phyloP scores from a whole-genome alignment of 1,140 invertebrate species.

The Sarcophaga bullata region DNA sequence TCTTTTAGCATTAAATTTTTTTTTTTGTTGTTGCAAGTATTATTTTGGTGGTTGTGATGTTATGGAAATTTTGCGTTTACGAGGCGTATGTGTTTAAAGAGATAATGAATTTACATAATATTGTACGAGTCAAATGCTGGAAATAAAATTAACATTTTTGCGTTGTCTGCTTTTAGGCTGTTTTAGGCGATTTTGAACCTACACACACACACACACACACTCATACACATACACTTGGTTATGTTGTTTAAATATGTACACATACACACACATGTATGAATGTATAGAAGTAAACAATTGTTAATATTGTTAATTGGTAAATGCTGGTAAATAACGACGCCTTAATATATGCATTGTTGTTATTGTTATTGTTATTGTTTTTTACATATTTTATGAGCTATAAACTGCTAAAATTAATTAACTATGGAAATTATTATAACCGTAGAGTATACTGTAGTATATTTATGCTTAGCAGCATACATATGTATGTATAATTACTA shows the following conservation, averaged over 20 bases:
- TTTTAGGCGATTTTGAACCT: neutral
- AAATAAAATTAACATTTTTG: conserved; percentile 38
- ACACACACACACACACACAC: neutral
- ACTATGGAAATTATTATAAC: conserved; percentile 28
- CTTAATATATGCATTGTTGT: neutral
- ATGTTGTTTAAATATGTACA: neutral
- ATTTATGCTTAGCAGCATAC: neutral
- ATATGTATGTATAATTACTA: neutral
- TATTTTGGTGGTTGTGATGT: neutral
- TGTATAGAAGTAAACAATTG: neutral
- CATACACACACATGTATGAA: conserved; percentile 13
- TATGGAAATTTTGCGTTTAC: conserved; percentile 27
- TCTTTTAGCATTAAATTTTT: neutral
- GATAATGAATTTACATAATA: conserved; percentile 40
- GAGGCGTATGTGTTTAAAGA: conserved; percentile 2
- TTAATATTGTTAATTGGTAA: conserved; percentile 38
- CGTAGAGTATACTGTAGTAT: neutral
- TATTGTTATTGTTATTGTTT: neutral
- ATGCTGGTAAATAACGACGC: conserved; percentile 35
- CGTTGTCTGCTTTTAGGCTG: conserved; percentile 45
- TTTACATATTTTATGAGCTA: neutral
- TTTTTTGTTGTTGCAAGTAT: neutral
- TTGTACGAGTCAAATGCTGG: no score
- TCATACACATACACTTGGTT: neutral
- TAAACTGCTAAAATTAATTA: conserved; percentile 19